Evolutionary conservation across 2,888 invertebrate genomes (phyloP).

Genomic region (Philaethria dido): DNA sequence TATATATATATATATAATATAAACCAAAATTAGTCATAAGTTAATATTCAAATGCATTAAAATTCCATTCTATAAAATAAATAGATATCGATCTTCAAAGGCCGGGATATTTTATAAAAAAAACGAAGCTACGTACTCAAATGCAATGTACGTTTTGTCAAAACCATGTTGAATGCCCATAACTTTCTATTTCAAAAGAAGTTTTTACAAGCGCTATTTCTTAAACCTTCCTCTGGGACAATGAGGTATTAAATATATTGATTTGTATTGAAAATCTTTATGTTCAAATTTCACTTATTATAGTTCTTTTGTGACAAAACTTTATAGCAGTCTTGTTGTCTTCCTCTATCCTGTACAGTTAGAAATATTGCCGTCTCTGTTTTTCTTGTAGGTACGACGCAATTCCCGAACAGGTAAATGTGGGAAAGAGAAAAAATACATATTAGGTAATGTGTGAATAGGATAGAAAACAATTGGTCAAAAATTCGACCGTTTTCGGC

Average conservation of each 20-base stretch:
- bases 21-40: too few relatives aligned
- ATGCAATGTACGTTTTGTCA: background rate
- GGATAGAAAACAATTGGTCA: conserved; percentile 10
- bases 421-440: conserved; percentile 3
- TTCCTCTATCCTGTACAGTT: conserved; percentile 10
- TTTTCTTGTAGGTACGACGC: background rate
- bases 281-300: conserved; percentile 31
- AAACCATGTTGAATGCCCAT: conserved; percentile 1
- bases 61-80: background rate
- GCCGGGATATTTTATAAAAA: background rate
- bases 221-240: conserved; percentile 28
- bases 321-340: conserved; percentile 13
- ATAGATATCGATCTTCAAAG: background rate
- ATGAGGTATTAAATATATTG: conserved; percentile 30
- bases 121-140: background rate
- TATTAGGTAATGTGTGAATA: conserved; percentile 17
- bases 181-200: conserved; percentile 36
- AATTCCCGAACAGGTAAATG: conserved; percentile 24
- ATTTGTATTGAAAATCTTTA: conserved; percentile 28
- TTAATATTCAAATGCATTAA: background rate
- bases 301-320: conserved; percentile 35
- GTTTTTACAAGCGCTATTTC: conserved; percentile 31
- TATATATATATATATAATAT: too few relatives aligned
- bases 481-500: conserved; percentile 22
- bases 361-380: conserved; percentile 21